Evolutionary conservation across 2,888 invertebrate species (phyloP), one percentile per base, ranked within the genome.

Genomic region (Rotaria macrura): DNA sequence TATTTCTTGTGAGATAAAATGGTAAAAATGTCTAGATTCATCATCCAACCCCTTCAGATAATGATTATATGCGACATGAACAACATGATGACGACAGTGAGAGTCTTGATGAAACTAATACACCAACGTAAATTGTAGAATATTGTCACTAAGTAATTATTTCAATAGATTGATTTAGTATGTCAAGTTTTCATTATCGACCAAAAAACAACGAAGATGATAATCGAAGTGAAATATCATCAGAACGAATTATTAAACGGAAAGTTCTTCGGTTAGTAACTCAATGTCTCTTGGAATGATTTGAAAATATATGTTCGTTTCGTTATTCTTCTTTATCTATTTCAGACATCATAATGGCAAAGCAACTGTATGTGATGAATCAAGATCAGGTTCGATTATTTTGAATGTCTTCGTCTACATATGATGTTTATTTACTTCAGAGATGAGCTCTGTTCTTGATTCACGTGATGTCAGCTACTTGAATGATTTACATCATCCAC

Each of bases 361-460:
- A 79, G 43, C 79, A 79, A 79, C 79, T 79, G 79, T 79, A 43
- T 79, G 40, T n/a, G 79, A 79, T 79, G 79, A 79, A 43, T 79
- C 43, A 43, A 79, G 79, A 79, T 79, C 79, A 40, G 79, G 79
- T 79, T 14, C 23, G n/a, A 43, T 79, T 25, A n/a, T 25, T 40
- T 10, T 2, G n/a, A 23, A 43, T 52, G 3, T 49, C 49, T 52
- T 5, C 23, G 7, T 6, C 23, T 23, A 20, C 47, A 47, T 4
- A 12, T 47, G 9, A 14, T 12, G 47, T 47, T 52, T 52, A 5
- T n/a, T n/a, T 65, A 12, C 2, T 55, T 9, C 43, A 79, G 79
- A 79, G 43, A 43, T 43, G 1, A 14, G 79, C 3, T 79, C 79
- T 25, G 43, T 79, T 3, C 40, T 79, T 79, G 79, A 79, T 43